These are phyloP conservation scores for Amblyopsis hoosieri DNA, from an alignment of 2,797 vertebrate genomes.

Conservation along the genomic window DNA sequence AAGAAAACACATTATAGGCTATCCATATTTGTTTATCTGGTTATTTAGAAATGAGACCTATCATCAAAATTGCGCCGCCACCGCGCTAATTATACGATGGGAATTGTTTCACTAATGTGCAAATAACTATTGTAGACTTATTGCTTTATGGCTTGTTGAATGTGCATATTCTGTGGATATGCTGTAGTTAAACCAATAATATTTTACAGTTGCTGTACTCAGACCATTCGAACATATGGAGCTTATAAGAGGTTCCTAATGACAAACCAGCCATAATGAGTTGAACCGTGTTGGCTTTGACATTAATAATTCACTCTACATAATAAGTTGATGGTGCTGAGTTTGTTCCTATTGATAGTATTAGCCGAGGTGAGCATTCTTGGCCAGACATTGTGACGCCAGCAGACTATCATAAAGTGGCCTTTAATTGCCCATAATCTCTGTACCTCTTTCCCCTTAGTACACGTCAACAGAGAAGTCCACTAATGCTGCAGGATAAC, in stretches of 20 bases:
- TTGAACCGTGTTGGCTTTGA: slow-evolving; percentile 53
- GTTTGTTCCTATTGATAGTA: slow-evolving; percentile 74
- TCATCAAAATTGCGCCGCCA: too few species aligned
- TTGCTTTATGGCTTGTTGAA: neutral
- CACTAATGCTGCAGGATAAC: slow-evolving; percentile 49
- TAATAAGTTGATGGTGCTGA: slow-evolving; percentile 72
- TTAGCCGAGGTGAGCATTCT: slow-evolving; percentile 73
- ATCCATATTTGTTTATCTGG: neutral
- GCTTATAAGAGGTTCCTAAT: slow-evolving; percentile 19
- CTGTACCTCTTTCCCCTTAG: slow-evolving; percentile 57
- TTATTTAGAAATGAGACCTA: slow-evolving; percentile 9
- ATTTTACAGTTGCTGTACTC: neutral
- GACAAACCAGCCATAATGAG: slow-evolving; percentile 38
- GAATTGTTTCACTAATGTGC: slow-evolving; percentile 2
- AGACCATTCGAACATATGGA: slow-evolving; percentile 19
- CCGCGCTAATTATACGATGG: too few species aligned
- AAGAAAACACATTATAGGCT: neutral
- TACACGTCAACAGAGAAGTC: slow-evolving; percentile 61
- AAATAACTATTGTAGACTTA: neutral
- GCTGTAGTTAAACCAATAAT: neutral
- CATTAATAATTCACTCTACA: slow-evolving; percentile 77
- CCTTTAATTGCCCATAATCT: slow-evolving; percentile 74
- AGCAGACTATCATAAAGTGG: slow-evolving; percentile 66
- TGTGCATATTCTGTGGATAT: neutral
- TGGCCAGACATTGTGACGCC: slow-evolving; percentile 76